These are phyloP conservation scores for Euwallacea fornicatus DNA, from an alignment of 1,140 invertebrate genomes.

Conservation along the genomic window DNA sequence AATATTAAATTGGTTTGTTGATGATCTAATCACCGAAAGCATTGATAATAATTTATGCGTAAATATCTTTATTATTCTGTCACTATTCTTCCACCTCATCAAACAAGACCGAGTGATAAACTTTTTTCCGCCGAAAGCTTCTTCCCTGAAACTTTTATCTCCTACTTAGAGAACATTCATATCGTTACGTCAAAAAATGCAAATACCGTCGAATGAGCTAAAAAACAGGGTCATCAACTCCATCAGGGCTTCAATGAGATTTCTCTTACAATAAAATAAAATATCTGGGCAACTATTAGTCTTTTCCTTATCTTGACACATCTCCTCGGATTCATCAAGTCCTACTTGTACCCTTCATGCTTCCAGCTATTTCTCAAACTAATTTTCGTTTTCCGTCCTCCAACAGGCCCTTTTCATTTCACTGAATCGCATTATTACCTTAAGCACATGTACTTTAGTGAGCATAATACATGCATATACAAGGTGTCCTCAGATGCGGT, in stretches of 20 bases:
- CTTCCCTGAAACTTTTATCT: neutral
- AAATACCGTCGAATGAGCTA: conserved; percentile 1
- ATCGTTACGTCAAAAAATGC: neutral
- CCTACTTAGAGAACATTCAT: neutral
- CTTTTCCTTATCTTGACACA: conserved; percentile 35
- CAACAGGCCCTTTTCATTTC: conserved; percentile 10
- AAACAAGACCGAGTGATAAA: neutral
- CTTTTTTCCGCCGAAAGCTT: neutral
- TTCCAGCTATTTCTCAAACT: conserved; percentile 34
- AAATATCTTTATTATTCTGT: no score
- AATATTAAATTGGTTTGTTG: no score
- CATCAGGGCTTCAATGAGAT: neutral
- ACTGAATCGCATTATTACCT: no score
- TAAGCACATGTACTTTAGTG: no score
- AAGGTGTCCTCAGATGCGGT: no score
- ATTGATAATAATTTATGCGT: no score
- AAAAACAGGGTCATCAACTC: conserved; percentile 14
- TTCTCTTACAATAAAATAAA: conserved; percentile 33
- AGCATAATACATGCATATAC: no score
- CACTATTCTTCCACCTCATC: no score
- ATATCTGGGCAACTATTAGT: conserved; percentile 34
- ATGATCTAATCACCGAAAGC: no score
- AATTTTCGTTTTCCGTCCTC: conserved; percentile 27
- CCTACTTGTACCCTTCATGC: conserved; percentile 27
- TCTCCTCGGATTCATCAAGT: conserved; percentile 34